Percentiles rank a stretch among this genome's conserved stretches.
Conservation (phyloP, 2,797 vertebrate species). For the Sphaeramia orbicularis region DNA sequence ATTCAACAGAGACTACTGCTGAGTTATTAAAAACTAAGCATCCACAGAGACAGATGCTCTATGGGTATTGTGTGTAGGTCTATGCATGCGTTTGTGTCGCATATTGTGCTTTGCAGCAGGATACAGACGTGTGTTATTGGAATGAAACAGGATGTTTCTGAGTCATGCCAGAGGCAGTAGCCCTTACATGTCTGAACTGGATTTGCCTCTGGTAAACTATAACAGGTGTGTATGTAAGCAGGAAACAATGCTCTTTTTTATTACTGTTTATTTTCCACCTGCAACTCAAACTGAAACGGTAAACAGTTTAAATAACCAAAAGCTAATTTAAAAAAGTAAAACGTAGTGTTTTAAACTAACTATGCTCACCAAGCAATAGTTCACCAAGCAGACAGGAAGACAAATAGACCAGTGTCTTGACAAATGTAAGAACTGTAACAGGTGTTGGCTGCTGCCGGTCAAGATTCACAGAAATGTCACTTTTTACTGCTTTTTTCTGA, state of each 20-base stretch:
- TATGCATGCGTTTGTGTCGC: slow-evolving; percentile 44
- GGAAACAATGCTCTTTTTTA: background rate
- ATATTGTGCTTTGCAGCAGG: slow-evolving; percentile 16
- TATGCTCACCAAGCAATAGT: background rate
- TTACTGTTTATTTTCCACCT: background rate
- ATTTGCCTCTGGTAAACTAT: slow-evolving; percentile 48
- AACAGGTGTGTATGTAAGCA: slow-evolving; percentile 22
- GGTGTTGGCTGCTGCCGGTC: slow-evolving; percentile 61
- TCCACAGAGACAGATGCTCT: slow-evolving; percentile 51
- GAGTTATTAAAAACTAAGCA: slow-evolving; percentile 75
- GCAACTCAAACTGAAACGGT: too few species aligned
- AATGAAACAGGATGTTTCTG: slow-evolving; percentile 63
- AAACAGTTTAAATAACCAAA: too few species aligned
- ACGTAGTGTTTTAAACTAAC: too few species aligned
- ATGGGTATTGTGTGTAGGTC: slow-evolving; percentile 54
- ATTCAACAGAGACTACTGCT: slow-evolving; percentile 69
- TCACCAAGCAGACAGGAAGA: slow-evolving; percentile 8
- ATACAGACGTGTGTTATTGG: slow-evolving; percentile 58
- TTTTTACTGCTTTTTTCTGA: slow-evolving; percentile 29
- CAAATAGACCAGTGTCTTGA: slow-evolving; percentile 46
- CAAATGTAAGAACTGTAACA: slow-evolving; percentile 48
- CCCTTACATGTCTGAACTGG: slow-evolving; percentile 61
- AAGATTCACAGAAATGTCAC: slow-evolving; percentile 4
- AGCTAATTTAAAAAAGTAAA: too few species aligned
- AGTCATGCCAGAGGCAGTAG: slow-evolving; percentile 22